phyloP scores from a whole-genome alignment of 2,888 invertebrate species.

The Eueremaeus valkanovi region DNA sequence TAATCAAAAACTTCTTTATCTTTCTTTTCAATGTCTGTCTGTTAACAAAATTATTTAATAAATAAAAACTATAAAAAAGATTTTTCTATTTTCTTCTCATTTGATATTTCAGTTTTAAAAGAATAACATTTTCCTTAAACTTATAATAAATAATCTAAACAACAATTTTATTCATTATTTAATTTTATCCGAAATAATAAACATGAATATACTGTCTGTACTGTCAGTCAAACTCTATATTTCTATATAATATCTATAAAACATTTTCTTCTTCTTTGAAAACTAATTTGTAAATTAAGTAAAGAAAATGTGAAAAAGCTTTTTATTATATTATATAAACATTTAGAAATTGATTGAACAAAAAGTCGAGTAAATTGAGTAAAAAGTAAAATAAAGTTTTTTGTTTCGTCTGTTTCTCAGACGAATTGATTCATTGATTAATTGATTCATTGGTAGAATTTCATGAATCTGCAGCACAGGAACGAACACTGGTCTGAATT shows the following conservation, averaged over 20 bases:
- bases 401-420: not conserved
- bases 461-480: conserved; percentile 39
- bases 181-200: not conserved
- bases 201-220: too few relatives aligned
- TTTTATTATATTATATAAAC: too few relatives aligned
- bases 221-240: too few relatives aligned
- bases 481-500: conserved; percentile 38
- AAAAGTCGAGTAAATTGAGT: too few relatives aligned
- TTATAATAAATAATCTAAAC: not conserved
- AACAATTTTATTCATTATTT: not conserved
- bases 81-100: not conserved
- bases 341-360: too few relatives aligned
- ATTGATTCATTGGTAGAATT: conserved; percentile 30
- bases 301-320: too few relatives aligned
- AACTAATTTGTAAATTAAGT: too few relatives aligned
- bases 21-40: not conserved
- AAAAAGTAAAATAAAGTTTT: conserved; percentile 11
- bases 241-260: too few relatives aligned
- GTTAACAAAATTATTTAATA: not conserved
- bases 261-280: too few relatives aligned
- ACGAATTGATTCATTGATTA: not conserved
- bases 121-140: not conserved
- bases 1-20: too few relatives aligned
- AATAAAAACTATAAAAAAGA: not conserved
- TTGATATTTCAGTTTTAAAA: not conserved